Evolutionary conservation across 1,140 invertebrate species (phyloP).

Genomic region (Aricia agestis): DNA sequence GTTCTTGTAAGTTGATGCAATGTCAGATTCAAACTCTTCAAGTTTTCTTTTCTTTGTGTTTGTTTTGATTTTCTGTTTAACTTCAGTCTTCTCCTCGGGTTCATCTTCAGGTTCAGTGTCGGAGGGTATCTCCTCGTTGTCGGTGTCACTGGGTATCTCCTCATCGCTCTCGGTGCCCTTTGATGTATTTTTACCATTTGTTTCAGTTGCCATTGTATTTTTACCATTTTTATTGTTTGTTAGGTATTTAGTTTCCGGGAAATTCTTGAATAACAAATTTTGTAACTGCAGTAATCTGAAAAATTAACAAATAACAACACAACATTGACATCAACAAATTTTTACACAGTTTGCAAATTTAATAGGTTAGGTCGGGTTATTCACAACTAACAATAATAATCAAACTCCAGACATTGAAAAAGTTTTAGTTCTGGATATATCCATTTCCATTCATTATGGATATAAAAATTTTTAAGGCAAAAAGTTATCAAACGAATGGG

Average conservation of each 20-base stretch:
- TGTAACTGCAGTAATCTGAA: conserved; percentile 72
- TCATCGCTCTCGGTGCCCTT: conserved; percentile 69
- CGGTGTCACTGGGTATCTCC: conserved; percentile 78
- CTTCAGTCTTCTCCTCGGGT: conserved; percentile 22
- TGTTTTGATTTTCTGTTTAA: conserved; percentile 31
- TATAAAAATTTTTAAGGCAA: no score
- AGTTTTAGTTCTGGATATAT: no score
- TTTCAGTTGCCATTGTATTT: conserved; percentile 31
- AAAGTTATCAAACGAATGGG: no score
- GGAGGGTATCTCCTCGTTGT: conserved; percentile 71
- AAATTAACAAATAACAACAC: conserved; percentile 17
- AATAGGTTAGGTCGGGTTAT: no score
- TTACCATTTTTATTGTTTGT: conserved; percentile 32
- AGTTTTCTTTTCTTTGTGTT: conserved; percentile 77
- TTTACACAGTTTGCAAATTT: no score
- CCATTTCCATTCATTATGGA: no score
- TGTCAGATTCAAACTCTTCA: conserved; percentile 79
- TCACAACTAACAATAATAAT: no score
- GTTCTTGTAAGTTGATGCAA: conserved; percentile 79
- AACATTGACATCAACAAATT: no score
- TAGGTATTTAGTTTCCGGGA: conserved; percentile 80
- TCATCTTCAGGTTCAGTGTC: conserved; percentile 56
- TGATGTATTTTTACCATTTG: conserved; percentile 13
- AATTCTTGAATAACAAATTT: conserved; percentile 78
- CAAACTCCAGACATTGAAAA: no score